A percentile compares a stretch with the other conserved stretches of the same genome.
Evolutionary conservation across 2,888 invertebrate species (phyloP).

Genomic region (Tricholauxania praeusta): DNA sequence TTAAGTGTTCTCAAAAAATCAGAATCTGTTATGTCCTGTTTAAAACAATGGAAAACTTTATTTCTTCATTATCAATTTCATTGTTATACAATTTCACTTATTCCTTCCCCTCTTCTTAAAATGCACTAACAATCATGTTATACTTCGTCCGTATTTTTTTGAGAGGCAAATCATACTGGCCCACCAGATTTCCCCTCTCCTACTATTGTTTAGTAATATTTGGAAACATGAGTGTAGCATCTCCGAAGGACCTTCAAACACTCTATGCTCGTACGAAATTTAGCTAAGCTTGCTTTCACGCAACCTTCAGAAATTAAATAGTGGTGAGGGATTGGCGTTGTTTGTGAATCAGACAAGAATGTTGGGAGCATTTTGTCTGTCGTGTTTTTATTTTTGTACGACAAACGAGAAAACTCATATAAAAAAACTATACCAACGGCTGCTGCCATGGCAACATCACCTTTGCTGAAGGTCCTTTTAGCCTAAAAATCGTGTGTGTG

Average conservation of each 20-base stretch:
- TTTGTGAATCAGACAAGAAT: conserved; percentile 19
- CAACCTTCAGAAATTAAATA: too few relatives aligned
- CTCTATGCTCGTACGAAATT: neutral
- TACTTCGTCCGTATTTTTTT: neutral
- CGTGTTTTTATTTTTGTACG: neutral
- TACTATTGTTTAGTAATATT: conserved; percentile 11
- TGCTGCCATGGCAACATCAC: conserved; percentile 8
- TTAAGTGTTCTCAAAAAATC: neutral
- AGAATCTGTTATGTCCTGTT: neutral
- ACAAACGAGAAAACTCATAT: neutral
- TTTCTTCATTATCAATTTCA: too few relatives aligned
- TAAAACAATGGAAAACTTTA: too few relatives aligned
- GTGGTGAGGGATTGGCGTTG: neutral
- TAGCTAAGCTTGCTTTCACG: too few relatives aligned
- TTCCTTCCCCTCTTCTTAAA: neutral
- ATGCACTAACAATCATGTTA: neutral
- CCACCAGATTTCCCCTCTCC: neutral
- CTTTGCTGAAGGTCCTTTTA: conserved; percentile 16
- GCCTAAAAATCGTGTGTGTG: conserved; percentile 6
- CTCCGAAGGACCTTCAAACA: conserved; percentile 19
- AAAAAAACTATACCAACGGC: neutral
- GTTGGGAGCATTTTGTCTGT: neutral
- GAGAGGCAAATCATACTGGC: neutral
- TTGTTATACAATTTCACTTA: too few relatives aligned
- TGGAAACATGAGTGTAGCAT: conserved; percentile 8